Percentiles rank a stretch among this genome's conserved stretches.
phyloP scores from a whole-genome alignment of 2,888 invertebrate genomes.

The Sinelater perroti region DNA sequence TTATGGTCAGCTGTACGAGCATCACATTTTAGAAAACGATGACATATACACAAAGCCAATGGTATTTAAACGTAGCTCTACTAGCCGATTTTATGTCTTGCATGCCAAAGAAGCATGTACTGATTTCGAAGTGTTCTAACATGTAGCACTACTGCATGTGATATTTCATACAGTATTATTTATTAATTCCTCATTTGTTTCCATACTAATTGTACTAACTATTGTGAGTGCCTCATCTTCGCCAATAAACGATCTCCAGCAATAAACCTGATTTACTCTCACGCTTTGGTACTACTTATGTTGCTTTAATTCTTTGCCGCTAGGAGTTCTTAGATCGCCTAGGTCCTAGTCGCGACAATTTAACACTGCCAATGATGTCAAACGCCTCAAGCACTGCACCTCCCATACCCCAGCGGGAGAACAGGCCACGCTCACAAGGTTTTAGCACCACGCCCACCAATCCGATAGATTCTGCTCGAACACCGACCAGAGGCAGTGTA shows the following conservation, averaged over 20 bases:
- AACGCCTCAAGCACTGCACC: slow-evolving; percentile 60
- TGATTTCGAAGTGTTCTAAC: slow-evolving; percentile 8
- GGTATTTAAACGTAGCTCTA: slow-evolving; percentile 56
- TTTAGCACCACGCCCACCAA: slow-evolving; percentile 59
- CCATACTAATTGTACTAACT: slow-evolving; percentile 4
- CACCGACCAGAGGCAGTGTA: slow-evolving; percentile 58
- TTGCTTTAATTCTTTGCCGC: slow-evolving; percentile 13
- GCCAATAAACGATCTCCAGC: slow-evolving; percentile 9
- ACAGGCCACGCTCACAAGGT: slow-evolving; percentile 68
- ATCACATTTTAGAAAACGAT: slow-evolving; percentile 61
- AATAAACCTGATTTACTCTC: no score
- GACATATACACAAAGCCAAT: slow-evolving; percentile 78
- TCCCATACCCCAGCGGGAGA: slow-evolving; percentile 68
- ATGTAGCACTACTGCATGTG: slow-evolving; percentile 1
- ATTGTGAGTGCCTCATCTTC: background rate
- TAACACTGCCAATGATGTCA: slow-evolving; percentile 57
- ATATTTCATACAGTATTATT: background rate
- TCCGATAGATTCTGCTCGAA: slow-evolving; percentile 55
- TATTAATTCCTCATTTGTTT: background rate
- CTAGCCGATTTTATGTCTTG: slow-evolving; percentile 8
- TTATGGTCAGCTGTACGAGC: slow-evolving; percentile 62
- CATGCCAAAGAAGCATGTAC: slow-evolving; percentile 4
- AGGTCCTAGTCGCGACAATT: slow-evolving; percentile 55
- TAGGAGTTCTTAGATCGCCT: slow-evolving; percentile 42
- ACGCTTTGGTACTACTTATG: no score